Evolutionary conservation across 1,140 invertebrate species (phyloP), one percentile per base, ranked within the genome.

Genomic region (Penaeus vannamei): DNA sequence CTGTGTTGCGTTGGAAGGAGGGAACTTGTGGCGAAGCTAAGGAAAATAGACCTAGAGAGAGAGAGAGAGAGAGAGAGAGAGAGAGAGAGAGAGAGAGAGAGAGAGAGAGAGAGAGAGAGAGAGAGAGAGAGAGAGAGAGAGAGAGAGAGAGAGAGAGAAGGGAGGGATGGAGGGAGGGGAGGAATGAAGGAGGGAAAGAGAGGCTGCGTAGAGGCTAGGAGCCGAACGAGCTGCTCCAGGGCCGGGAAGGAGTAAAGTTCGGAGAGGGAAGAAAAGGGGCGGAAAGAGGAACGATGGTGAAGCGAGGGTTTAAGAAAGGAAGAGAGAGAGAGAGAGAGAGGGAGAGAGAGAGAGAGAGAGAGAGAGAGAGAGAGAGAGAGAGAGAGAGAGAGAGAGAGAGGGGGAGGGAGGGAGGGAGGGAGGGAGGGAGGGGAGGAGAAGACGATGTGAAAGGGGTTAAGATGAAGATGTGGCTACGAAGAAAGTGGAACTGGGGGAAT

Each of bases 91-190:
- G 22, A 46, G 29, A 36, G n/a, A 62, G n/a, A 60, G 53, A 32
- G 81, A 64, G 36, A 84, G 64, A 82, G 46, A 61, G 32, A 61
- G 61, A 61, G 36, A 23, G 36, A 20, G 36, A 61, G 80, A 26
- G 81, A 23, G 60, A 66, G 82, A 46, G 82, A 66, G 82, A 66
- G 82, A 42, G 82, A 66, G 82, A 42, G 82, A 53, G 46, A 12
- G 64, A 64, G 36, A 42, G 36, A n/a, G 64, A 62, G 62, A 62
- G 62, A 62, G 62, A 62, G 62, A 60, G 59, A 60, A 26, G 81
- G 17, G 60, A 66, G 82, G n/a, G 82, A 66, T 62, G 42, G 82
- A 42, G 82, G 42, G 82, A 42, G 82, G 10, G 46, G 14, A 36
- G 42, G 36, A 42, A 23, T 20, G 64, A 53, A 1, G 17, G 8